Evolutionary conservation across 1,140 invertebrate genomes (phyloP), one percentile per base, ranked within the genome.

Genomic region (Drosophila tani): DNA sequence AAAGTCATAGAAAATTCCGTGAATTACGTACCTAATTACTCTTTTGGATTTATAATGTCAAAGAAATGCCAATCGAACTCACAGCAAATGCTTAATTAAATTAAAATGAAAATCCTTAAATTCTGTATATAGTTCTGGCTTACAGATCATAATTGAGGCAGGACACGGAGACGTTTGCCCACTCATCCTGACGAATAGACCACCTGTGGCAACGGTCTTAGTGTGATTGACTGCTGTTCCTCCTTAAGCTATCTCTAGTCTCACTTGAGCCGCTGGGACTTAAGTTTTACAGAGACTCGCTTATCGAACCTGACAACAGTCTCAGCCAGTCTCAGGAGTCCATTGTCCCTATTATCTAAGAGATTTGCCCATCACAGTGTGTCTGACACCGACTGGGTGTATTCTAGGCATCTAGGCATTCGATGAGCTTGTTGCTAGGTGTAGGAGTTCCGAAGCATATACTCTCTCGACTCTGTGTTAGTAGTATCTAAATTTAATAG

Each of bases 251-350:
- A 79, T 80, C 70, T 80, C 67, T 80, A 79, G 65, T 78, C 84
- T 71, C 35, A 51, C 41, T 78, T 87, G 71, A 83, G 84, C 62
- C 49, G 43, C 38, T 46, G 35, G 47, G 59, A 40, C 81, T 88
- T 66, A 59, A 78, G 38, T 81, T 55, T 88, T 78, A 78, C 73
- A 81, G 65, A 64, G 65, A 50, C 21, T 40, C 49, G 81, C 84
- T 87, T 87, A 88, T 88, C 84, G 82, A 64, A 62, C 73, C n/a
- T 58, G 66, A 51, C 66, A 69, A 74, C 47, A 38, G 57, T 19
- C 17, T 5, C 49, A 41, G 55, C 40, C 41, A n/a, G n/a, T n/a
- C n/a, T n/a, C n/a, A 27, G 69, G 57, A 40, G 73, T 76, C 55
- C 75, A 58, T 77, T 76, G 62, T 66, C 49, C 64, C 64, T 67